These are phyloP conservation scores for Sorex araneus DNA, from an alignment of 2,113 vertebrate species.

Conservation along the genomic window DNA sequence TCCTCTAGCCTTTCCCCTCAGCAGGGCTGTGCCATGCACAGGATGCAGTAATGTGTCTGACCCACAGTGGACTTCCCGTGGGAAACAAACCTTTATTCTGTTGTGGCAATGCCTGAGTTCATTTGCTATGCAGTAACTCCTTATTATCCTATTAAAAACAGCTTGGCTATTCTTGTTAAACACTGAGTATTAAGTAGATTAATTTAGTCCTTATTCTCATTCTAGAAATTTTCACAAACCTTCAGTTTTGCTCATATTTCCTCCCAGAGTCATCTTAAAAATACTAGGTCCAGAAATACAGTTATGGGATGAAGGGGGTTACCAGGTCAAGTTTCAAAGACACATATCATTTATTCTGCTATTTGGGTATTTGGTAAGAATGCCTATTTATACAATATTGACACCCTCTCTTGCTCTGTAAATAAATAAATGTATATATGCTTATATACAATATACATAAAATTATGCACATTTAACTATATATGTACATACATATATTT, in stretches of 20 bases:
- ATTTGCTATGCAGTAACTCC: background rate
- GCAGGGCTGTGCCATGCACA: background rate
- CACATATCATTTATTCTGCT: constrained; percentile 44
- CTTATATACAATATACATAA: background rate
- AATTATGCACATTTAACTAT: background rate
- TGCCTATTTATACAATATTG: constrained; percentile 7
- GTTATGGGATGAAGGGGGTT: constrained; percentile 46
- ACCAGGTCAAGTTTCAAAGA: constrained; percentile 47
- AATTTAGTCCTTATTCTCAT: constrained; percentile 21
- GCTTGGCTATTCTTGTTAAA: background rate
- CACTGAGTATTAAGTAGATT: constrained; percentile 1
- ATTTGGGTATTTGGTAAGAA: constrained; percentile 21
- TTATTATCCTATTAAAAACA: background rate
- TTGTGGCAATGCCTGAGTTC: background rate
- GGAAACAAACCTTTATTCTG: background rate
- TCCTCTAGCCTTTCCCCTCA: background rate
- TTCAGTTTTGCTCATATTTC: constrained; percentile 27
- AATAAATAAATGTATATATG: background rate
- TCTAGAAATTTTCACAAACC: constrained; percentile 20
- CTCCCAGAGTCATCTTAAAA: constrained; percentile 18
- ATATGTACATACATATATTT: background rate
- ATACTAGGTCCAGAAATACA: constrained; percentile 26
- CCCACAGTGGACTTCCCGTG: background rate
- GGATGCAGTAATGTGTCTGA: background rate
- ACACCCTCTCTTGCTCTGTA: background rate